Base-by-base conservation (phyloP, 2,113 vertebrate genomes). In the Platanista minor region DNA sequence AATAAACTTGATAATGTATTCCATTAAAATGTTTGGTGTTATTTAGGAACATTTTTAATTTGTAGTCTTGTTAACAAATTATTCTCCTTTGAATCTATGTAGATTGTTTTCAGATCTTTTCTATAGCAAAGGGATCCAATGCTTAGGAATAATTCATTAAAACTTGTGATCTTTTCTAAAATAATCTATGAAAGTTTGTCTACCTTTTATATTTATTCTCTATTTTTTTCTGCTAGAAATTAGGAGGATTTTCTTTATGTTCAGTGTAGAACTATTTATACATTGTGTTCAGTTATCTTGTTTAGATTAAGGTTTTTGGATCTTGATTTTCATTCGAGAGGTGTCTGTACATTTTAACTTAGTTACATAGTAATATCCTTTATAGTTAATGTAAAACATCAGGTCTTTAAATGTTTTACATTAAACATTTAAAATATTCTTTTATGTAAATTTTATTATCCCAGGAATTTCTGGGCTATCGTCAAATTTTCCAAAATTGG, bases 381-480 rank as follows among this genome's bases (percentile, higher is more conserved):
- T 91, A 43, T 74, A 80, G 25, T 72, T 74, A 59, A 87, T 93
- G 71, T 61, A 74, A 87, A 94, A 46, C 29, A 78, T 46, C n/a
- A 81, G 31, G 46, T 81, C 59, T 97, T 95, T 86, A 90, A 52
- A 15, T 52, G 52, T 52, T 18, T 52, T 52, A 17, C 52, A 18
- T 52, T 18, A 52, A 52, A 15, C 61, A 36, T 59, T 64, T 80
- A 87, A 94, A 95, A 54, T 87, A 13, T 82, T 72, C 41, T 95
- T 93, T 94, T 80, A 33, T 92, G 23, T 49, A 91, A 91, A 91
- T 90, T 93, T 94, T 90, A 66, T 82, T 29, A 84, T 81, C 49
- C 21, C 41, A 81, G 61, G 41, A 81, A 57, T 94, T 94, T 92
- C 66, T 89, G 59, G 78, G 33, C 57, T 92, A 13, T 87, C 64